Base-by-base conservation (phyloP, 2,888 invertebrate species). In the Drosophila leonis region DNA sequence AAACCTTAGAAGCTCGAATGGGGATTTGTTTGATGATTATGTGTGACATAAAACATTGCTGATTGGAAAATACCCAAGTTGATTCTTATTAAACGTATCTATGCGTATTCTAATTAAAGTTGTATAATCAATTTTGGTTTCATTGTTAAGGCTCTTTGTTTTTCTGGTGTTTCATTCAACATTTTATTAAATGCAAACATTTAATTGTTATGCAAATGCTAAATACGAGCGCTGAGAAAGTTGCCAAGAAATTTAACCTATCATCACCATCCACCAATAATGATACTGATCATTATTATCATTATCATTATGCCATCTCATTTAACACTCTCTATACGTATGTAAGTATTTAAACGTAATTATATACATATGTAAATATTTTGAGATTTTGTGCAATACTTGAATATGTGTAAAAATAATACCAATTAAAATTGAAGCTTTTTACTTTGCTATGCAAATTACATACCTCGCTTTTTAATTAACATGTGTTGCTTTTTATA, bases 151-250 rank as follows among this genome's bases (percentile, higher is more conserved):
- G 4, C 20, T 24, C 27, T 27, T 29, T 24, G 8, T n/a, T 31
- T 33, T 48, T n/a, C 9, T 2, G 29, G 24, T 37, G 42, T 60
- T 64, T 63, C 42, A 60, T 42, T 33, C 42, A 15, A 46, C 64
- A 60, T 64, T 63, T 42, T 10, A n/a, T 44, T 33, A 61, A 63
- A 49, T 39, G 18, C 31, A 51, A 20, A 46, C 62, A 65, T 64
- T 88, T 77, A 82, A 85, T 72, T 77, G 80, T 88, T 67, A 77
- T 77, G 86, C 65, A 79, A 79, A 88, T 80, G 37, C 27, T 55
- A 51, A 55, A 61, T 65, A 24, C 46, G 31, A 59, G 24, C 49
- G 65, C 71, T 77, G 88, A 74, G 88, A 83, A 88, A 88, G 88
- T 84, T 87, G 31, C 9, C 56, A 61, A 24, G 31, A 51, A 37